Percentiles rank a stretch among this genome's conserved stretches.
phyloP scores from a whole-genome alignment of 2,113 vertebrate species.

The Ammodytes marinus region DNA sequence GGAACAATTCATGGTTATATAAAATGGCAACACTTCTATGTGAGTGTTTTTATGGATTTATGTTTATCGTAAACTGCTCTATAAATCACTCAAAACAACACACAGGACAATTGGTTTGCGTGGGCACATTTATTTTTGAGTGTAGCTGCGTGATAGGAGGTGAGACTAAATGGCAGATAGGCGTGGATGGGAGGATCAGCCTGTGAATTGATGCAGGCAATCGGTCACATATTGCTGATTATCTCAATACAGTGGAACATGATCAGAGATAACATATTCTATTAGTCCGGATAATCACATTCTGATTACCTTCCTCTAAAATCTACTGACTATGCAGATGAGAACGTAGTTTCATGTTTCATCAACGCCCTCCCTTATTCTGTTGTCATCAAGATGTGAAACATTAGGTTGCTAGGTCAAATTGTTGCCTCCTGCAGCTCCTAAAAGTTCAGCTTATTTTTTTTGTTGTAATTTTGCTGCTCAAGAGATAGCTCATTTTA shows the following conservation, averaged over 20 bases:
- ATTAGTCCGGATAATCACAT: not conserved
- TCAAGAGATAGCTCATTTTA: no score
- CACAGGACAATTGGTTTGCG: not conserved
- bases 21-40: not conserved
- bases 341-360: not conserved
- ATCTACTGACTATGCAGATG: slow-evolving; percentile 1
- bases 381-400: not conserved
- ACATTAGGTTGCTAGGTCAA: not conserved
- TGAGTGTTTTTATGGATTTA: slow-evolving; percentile 17
- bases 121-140: not conserved
- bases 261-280: slow-evolving; percentile 22
- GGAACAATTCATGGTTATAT: slow-evolving; percentile 23
- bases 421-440: not conserved
- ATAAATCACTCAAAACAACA: slow-evolving; percentile 13
- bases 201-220: slow-evolving; percentile 10
- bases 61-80: slow-evolving; percentile 3
- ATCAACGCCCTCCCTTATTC: not conserved
- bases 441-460: not conserved
- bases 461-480: not conserved
- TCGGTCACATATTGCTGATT: slow-evolving; percentile 31
- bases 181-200: slow-evolving; percentile 9
- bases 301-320: slow-evolving; percentile 16
- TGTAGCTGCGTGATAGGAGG: not conserved
- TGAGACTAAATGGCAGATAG: slow-evolving; percentile 17
- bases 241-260: slow-evolving; percentile 33